Evolutionary conservation across 2,797 vertebrate species (phyloP).

Genomic region (Neopelma chrysocephalum): DNA sequence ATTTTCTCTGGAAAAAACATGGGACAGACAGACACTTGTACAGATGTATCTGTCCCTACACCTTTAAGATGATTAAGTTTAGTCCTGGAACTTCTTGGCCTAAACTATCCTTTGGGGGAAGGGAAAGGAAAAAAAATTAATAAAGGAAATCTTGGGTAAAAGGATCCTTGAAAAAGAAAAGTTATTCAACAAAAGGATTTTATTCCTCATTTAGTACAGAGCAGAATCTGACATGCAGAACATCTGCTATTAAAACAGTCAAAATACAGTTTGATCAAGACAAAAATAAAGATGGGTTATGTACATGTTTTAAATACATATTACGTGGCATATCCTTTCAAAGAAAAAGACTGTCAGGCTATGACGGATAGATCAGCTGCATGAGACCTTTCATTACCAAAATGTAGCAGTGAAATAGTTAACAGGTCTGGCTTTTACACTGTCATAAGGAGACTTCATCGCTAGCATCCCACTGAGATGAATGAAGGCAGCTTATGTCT

Average conservation of each 20-base stretch:
- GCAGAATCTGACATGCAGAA: not conserved
- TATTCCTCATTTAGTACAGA: not conserved
- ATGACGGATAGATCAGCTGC: not conserved
- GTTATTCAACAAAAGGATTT: not conserved
- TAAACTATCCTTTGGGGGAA: not conserved
- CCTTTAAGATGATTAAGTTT: not conserved
- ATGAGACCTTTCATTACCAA: not conserved
- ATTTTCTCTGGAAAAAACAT: not conserved
- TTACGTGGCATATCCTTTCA: not conserved
- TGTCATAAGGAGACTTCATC: conserved; percentile 62
- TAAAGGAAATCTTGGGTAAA: not conserved
- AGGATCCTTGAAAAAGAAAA: not conserved
- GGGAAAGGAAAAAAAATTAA: not conserved
- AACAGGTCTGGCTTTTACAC: conserved; percentile 46
- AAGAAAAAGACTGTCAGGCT: not conserved
- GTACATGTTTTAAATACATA: not conserved
- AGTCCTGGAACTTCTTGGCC: not conserved
- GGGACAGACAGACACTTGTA: not conserved
- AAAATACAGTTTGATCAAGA: not conserved
- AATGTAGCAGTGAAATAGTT: conserved; percentile 53
- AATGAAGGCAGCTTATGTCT: conserved; percentile 70
- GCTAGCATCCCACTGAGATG: conserved; percentile 67
- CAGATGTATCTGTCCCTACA: not conserved
- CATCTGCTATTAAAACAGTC: not conserved
- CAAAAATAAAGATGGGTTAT: not conserved